Base-by-base conservation (phyloP, 2,113 vertebrate species). In the Pavo muticus region DNA sequence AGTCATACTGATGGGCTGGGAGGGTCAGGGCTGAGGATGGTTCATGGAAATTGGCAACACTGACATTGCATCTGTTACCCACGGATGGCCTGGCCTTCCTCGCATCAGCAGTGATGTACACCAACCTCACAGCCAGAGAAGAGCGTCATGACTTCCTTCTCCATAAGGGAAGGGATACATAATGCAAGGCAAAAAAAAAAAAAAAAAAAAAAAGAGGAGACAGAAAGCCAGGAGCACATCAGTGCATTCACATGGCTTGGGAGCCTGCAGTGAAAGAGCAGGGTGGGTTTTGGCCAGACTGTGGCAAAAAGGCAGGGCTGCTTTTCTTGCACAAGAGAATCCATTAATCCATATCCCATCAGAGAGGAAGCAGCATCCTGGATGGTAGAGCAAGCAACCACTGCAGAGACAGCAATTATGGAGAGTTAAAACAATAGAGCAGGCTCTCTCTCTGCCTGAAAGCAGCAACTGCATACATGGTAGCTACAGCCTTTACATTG, bases 181-280 rank as follows among this genome's bases (percentile, higher is more conserved):
- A 56, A 57, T 25, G 57, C 19, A 80, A 57, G 12, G 14, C 73
- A 57, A 48, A 84, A 79, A 27, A 48, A 63, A 84, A 79, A 27
- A 48, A 63, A 84, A 79, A 27, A 35, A 35, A 35, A 84, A 79
- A 27, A 48, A 63, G 14, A 9, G 14, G 18, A 88, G 56, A 64
- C 1, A 69, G 48, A 70, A 84, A 84, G 11, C 11, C 24, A 57
- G 37, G 16, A 72, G 47, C 19, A 21, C 1, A 2, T 35, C 71
- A 61, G 39, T 35, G 27, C 16, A 50, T 81, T 37, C n/a, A 3
- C 4, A 6, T 9, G 23, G 12, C 37, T 76, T 63, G 32, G 27
- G 52, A 67, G 23, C 23, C 29, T 1, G 0, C 0, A 1, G 6
- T 16, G n/a, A 74, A 12, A 35, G 17, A 30, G 29, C 4, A 0